Base-by-base conservation (phyloP, 2,888 invertebrate genomes). In the Epinotia demarniana region DNA sequence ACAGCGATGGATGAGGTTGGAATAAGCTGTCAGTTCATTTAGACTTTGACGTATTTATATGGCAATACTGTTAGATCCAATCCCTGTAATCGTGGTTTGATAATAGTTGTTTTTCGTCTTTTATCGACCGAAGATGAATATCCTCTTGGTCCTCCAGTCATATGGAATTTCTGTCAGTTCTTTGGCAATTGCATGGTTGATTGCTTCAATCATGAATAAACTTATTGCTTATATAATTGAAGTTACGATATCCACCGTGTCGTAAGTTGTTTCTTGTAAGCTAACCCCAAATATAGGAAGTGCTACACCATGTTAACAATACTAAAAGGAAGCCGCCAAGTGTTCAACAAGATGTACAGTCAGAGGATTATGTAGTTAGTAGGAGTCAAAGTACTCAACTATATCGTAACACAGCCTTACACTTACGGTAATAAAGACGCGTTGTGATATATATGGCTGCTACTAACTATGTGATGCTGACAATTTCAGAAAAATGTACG, bases 261-360 rank as follows among this genome's bases (percentile, higher is more conserved):
- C 5, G 4, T 49, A 46, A 12, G 58, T 13, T 27, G 23, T 19
- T 19, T 13, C 23, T 27, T 11, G n/a, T 33, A 60, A 60, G 27
- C 3, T n/a, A n/a, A n/a, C 23, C 61, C n/a, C 27, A 13, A 23
- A 61, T 61, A 33, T 61, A 61, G 33, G 33, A 61, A 61, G 33
- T 61, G 33, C 61, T 61, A 61, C 33, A n/a, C 61, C 61, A 61
- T 61, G 61, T 61, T 61, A 61, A 60, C n/a, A 61, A 33, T 61
- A 61, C 61, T 33, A 61, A n/a, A n/a, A 61, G 33, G 16, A 61
- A 61, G n/a, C 27, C 33, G 61, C 61, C 13, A 27, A 33, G 33
- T 61, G n/a, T 61, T 61, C 61, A 61, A 61, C 16, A 61, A 61
- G 61, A 33, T 61, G 13, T 13, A 23, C 19, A 12, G 23, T 27